Conservation (phyloP, 2,113 vertebrate species). For the Myotis brandtii region DNA sequence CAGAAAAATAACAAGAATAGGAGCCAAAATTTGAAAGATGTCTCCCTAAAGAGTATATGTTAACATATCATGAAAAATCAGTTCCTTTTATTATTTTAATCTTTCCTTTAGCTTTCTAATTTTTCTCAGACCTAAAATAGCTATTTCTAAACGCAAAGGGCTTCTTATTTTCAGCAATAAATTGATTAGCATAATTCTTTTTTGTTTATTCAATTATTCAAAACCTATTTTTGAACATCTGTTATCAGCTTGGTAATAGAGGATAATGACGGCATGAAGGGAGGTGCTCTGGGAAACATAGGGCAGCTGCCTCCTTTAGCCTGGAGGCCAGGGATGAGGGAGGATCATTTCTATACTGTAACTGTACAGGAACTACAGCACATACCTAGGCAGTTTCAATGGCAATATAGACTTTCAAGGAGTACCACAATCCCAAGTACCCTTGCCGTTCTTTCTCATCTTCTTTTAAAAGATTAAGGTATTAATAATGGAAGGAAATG, state of each 20-base stretch:
- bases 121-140: slow-evolving; percentile 1
- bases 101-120: not conserved
- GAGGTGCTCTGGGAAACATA: not conserved
- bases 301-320: not conserved
- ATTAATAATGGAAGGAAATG: not conserved
- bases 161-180: slow-evolving; percentile 29
- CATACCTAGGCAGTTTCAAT: not conserved
- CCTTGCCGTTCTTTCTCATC: not conserved
- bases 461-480: not conserved
- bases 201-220: slow-evolving; percentile 29
- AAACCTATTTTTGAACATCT: not conserved
- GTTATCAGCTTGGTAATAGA: not conserved
- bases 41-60: not conserved
- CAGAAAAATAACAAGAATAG: not conserved
- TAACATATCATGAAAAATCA: not conserved
- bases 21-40: not conserved
- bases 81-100: not conserved
- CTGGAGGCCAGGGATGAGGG: accelerated
- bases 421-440: not conserved
- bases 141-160: not conserved
- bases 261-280: not conserved
- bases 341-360: not conserved
- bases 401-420: not conserved
- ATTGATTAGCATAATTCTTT: slow-evolving; percentile 17
- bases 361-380: not conserved